Base-by-base conservation (phyloP, 1,140 invertebrate genomes). In the Drosophila takahashii region DNA sequence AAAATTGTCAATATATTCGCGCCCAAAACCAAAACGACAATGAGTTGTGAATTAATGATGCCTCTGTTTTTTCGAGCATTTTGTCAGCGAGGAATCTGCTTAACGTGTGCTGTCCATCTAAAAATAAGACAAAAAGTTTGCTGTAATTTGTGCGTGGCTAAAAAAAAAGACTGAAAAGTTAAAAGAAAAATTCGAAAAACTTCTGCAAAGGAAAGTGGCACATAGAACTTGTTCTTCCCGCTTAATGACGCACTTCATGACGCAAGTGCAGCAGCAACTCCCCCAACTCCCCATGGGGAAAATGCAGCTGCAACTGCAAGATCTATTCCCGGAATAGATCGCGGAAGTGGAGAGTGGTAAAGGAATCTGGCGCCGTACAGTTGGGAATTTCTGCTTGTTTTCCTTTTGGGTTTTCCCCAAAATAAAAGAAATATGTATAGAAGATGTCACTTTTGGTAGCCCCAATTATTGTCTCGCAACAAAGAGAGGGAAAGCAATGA, bases 1-100 rank as follows among this genome's bases (percentile, higher is more conserved):
- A 89, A 80, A 89, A 74, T 54, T 89, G 84, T 89, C 84, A 89
- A 89, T 89, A 89, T 89, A 84, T 61, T 32, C 44, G 47, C 41
- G 44, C 56, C 48, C 47, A 64, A 59, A 72, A n/a, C n/a, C n/a
- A 57, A 65, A 70, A 6, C 16, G 41, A 86, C 81, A 86, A 86
- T 70, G 51, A 64, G 58, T 48, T 76, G 54, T 73, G 79, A 80
- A 80, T 80, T 74, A 79, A 80, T 50, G 81, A 47, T 51, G 47
- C 36, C 62, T 69, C 37, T 42, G 45, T 32, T 56, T 7, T 9
- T 77, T 39, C 60, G 54, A 27, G 42, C 37, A 22, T 42, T 74
- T 80, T 74, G 75, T 65, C 70, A 70, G 57, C 11, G 27, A 44
- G 34, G 36, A 57, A 56, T 64, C 26, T 42, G 44, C 18, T 3